Base-by-base conservation (phyloP, 2,888 invertebrate species). In the Coleophora deauratella region DNA sequence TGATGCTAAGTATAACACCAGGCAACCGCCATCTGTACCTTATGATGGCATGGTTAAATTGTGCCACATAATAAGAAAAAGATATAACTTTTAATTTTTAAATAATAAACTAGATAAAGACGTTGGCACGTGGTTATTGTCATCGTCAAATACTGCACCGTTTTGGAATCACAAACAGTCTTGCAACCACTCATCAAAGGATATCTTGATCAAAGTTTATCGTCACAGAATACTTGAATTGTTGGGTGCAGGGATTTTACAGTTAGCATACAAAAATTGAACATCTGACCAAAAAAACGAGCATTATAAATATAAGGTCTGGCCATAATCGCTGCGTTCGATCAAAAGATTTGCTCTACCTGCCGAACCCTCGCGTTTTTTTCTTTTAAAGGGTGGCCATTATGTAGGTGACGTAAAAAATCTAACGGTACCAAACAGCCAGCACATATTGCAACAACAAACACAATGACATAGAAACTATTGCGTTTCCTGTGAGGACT, bases 291-390 rank as follows among this genome's bases (percentile, higher is more conserved):
- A 63, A 57, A 63, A n/a, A 61, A 66, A 60, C 45, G 49, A 58
- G 31, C 57, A 66, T 72, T 72, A 73, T 69, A 62, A 70, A 67
- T 63, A 62, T 66, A 64, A 65, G 73, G 72, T 67, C 62, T 52
- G 52, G 58, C 59, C 58, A 63, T 71, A 72, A 81, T 79, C 77
- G 70, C 57, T 59, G 68, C 55, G 60, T 62, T 68, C 61, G 72
- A 81, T 80, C 75, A 56, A 67, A 56, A 68, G 72, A 74, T 79
- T 77, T 68, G 74, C 70, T 73, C 68, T 85, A 84, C 84, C 84
- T 84, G 84, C 72, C 48, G 50, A 57, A 62, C 66, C 71, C 68
- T 62, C 51, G 49, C 46, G 47, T 74, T 82, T 72, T 78, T 80
- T 74, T 64, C 60, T 53, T 54, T 54, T 42, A 78, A 81, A 79